Conservation (phyloP, 1,140 invertebrate genomes). For the Scaptomyza montana region DNA sequence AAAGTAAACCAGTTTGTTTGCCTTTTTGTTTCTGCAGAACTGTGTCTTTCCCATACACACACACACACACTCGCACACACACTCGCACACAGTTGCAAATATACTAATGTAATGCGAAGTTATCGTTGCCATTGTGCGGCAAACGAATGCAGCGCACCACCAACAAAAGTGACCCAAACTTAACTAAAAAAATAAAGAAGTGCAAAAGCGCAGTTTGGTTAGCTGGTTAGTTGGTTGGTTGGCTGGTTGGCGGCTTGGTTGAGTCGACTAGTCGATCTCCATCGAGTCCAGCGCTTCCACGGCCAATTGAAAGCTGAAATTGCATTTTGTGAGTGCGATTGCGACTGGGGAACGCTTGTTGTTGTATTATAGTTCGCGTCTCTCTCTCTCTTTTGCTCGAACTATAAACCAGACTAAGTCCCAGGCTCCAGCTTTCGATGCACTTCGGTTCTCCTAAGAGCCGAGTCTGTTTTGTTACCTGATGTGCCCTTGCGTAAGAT, state of each 20-base stretch:
- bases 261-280: neutral
- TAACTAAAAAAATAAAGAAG: neutral
- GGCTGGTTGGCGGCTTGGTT: constrained; percentile 5
- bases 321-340: constrained; percentile 74
- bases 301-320: constrained; percentile 79
- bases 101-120: constrained; percentile 79
- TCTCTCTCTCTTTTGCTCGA: neutral
- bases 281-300: constrained; percentile 51
- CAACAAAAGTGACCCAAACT: constrained; percentile 70
- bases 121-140: constrained; percentile 75
- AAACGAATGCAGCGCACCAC: constrained; percentile 75
- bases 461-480: constrained; percentile 50
- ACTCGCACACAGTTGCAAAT: constrained; percentile 23
- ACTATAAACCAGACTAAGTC: constrained; percentile 8
- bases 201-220: constrained; percentile 9
- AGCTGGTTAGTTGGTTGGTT: constrained; percentile 1
- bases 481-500: constrained; percentile 43
- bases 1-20: constrained; percentile 66
- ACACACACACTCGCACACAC: constrained; percentile 8
- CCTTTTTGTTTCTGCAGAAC: constrained; percentile 58
- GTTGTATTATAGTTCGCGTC: too few relatives aligned
- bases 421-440: neutral
- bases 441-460: neutral
- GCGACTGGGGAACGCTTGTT: constrained; percentile 45
- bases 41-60: constrained; percentile 68